phyloP scores from a whole-genome alignment of 2,888 invertebrate genomes.

The Pherbina coryleti region DNA sequence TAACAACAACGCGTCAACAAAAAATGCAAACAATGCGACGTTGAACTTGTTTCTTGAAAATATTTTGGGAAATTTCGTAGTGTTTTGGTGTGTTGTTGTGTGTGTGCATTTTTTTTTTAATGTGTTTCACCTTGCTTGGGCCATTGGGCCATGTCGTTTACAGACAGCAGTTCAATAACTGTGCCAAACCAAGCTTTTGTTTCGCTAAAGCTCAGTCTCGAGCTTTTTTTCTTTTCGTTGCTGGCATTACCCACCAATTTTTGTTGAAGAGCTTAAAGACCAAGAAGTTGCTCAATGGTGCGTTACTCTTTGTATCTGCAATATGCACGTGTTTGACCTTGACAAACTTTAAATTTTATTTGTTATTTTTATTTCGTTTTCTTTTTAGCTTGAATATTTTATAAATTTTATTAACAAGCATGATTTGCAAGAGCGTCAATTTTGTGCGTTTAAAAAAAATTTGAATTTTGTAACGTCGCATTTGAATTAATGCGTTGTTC shows the following conservation, averaged over 20 bases:
- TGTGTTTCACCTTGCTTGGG: slow-evolving; percentile 27
- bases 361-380: not conserved
- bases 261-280: not conserved
- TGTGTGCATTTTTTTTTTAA: not conserved
- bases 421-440: not conserved
- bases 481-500: no score
- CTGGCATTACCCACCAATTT: not conserved
- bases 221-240: not conserved
- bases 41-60: not conserved
- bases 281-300: no score
- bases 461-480: no score
- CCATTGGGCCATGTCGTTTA: not conserved
- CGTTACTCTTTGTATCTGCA: not conserved
- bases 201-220: not conserved
- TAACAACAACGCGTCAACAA: not conserved
- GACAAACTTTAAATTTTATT: not conserved
- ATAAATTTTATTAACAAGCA: not conserved
- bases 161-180: slow-evolving; percentile 17
- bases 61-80: not conserved
- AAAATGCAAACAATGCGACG: not conserved
- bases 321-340: slow-evolving; percentile 19
- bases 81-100: not conserved
- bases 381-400: not conserved
- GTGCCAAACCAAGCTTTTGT: slow-evolving; percentile 17
- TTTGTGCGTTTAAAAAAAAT: no score